Evolutionary conservation across 2,888 invertebrate genomes (phyloP).

Genomic region (Pheosia tremula): DNA sequence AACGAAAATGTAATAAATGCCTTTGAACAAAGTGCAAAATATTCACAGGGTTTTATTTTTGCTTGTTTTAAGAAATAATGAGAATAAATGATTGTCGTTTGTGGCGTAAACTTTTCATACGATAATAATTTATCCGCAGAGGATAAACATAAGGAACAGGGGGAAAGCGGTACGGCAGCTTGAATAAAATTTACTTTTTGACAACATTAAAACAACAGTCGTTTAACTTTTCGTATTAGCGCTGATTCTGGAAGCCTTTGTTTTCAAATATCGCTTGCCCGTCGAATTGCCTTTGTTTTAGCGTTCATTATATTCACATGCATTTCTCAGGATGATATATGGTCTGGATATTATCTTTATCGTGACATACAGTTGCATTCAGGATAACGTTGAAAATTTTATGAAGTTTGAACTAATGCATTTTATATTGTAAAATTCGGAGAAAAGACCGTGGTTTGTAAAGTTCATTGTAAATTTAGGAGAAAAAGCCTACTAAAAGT

Average conservation of each 20-base stretch:
- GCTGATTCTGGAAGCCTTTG: constrained; percentile 41
- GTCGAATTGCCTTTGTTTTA: constrained; percentile 23
- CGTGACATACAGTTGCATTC: constrained; percentile 27
- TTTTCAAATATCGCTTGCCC: constrained; percentile 36
- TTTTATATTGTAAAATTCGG: no score
- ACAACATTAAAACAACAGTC: constrained; percentile 65
- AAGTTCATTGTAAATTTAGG: no score
- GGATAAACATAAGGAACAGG: constrained; percentile 47
- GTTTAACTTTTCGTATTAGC: constrained; percentile 67
- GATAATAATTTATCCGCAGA: constrained; percentile 51
- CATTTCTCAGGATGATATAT: constrained; percentile 52
- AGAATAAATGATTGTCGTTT: constrained; percentile 46
- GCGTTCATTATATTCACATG: constrained; percentile 35
- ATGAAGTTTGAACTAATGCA: background rate
- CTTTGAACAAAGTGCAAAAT: constrained; percentile 33
- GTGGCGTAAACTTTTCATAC: constrained; percentile 42
- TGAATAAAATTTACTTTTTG: constrained; percentile 59
- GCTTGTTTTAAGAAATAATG: constrained; percentile 42
- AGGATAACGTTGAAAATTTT: background rate
- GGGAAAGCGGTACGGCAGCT: constrained; percentile 27
- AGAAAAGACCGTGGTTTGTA: no score
- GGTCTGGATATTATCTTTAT: constrained; percentile 31
- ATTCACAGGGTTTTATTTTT: constrained; percentile 24
- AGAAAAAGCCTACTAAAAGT: no score
- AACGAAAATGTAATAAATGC: constrained; percentile 29